Percentiles rank a stretch among this genome's conserved stretches.
phyloP scores from a whole-genome alignment of 2,888 invertebrate genomes.

The Pyrgus malvae region DNA sequence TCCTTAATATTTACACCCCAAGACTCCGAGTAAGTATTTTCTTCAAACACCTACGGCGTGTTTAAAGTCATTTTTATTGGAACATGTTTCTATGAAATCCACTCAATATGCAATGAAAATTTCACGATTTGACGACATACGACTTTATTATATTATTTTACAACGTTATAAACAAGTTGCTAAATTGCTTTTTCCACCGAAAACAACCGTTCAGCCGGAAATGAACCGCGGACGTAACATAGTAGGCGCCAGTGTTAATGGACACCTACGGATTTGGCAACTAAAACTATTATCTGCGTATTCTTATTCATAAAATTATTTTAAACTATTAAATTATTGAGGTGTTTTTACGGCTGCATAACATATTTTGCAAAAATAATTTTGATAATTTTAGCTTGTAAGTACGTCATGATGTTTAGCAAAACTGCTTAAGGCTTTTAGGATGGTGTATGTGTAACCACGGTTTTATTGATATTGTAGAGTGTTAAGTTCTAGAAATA shows the following conservation, averaged over 20 bases:
- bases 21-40: no score
- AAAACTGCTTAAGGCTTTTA: no score
- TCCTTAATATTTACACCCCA: no score
- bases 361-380: not conserved
- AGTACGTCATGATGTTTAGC: no score
- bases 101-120: not conserved
- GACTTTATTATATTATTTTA: conserved; percentile 11
- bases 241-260: conserved; percentile 21
- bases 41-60: no score
- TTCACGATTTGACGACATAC: conserved; percentile 6
- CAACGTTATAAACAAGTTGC: conserved; percentile 5
- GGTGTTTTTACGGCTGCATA: not conserved
- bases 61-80: no score
- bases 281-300: conserved; percentile 3
- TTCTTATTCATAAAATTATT: conserved; percentile 19
- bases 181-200: conserved; percentile 9
- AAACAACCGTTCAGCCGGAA: conserved; percentile 9
- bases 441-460: no score
- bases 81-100: no score
- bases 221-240: conserved; percentile 7
- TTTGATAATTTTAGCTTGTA: no score
- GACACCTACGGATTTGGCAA: conserved; percentile 22
- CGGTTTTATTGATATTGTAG: no score
- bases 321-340: not conserved
- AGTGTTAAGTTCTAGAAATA: no score